Conservation (phyloP, 2,797 vertebrate species). For the Micromesistius poutassou region DNA sequence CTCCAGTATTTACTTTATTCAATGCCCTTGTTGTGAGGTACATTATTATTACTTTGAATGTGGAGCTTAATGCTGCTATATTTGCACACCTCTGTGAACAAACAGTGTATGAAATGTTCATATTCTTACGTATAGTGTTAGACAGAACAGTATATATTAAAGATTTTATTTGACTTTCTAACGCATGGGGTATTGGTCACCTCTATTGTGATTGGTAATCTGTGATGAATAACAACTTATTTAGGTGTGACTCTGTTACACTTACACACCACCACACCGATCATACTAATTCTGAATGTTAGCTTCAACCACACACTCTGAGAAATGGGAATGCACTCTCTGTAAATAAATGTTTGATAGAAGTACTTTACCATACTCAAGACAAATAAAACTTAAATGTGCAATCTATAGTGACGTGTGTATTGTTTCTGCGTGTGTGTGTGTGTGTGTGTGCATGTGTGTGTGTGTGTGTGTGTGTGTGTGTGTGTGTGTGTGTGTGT, state of each 20-base stretch:
- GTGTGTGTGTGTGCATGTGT: too few species aligned
- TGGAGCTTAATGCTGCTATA: conserved; percentile 62
- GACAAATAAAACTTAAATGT: conserved; percentile 64
- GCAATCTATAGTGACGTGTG: conserved; percentile 26
- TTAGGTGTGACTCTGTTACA: not conserved
- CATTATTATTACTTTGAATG: conserved; percentile 46
- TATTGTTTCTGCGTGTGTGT: too few species aligned
- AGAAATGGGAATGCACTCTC: conserved; percentile 17
- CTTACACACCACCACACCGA: not conserved
- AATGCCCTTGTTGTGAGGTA: conserved; percentile 50
- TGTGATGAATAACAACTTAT: conserved; percentile 32
- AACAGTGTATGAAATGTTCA: conserved; percentile 30
- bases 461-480: too few species aligned
- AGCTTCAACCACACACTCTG: conserved; percentile 13
- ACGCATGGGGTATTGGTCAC: conserved; percentile 40
- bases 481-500: too few species aligned
- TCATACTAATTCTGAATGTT: conserved; percentile 22
- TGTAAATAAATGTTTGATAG: conserved; percentile 57
- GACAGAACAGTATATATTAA: conserved; percentile 17
- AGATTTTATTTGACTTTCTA: conserved; percentile 29
- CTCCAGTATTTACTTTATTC: conserved; percentile 32
- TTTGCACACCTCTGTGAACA: conserved; percentile 68
- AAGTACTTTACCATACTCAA: conserved; percentile 55
- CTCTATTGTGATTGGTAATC: conserved; percentile 31
- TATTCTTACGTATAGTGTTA: conserved; percentile 65